A percentile compares a stretch with the other conserved stretches of the same genome.
Conservation (phyloP, 2,888 invertebrate species). For the Mystacides longicornis region DNA sequence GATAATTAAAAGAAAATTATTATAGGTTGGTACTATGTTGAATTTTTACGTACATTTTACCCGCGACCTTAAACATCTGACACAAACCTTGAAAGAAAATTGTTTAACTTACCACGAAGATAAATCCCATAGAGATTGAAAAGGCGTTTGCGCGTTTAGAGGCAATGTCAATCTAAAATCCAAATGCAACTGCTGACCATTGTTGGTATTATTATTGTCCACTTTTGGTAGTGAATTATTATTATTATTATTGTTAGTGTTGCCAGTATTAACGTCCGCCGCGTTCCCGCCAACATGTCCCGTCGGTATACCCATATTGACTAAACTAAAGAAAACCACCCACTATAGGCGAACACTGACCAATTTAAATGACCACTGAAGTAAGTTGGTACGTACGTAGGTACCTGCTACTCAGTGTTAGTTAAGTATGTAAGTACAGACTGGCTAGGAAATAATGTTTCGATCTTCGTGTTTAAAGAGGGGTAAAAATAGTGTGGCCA, state of each 20-base stretch:
- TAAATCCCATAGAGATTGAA: constrained; percentile 49
- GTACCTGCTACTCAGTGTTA: no score
- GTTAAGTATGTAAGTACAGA: no score
- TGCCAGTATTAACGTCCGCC: neutral
- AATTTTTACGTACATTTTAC: no score
- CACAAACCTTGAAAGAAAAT: no score
- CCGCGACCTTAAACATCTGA: no score
- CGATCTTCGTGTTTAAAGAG: no score
- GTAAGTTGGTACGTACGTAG: no score
- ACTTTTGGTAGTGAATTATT: neutral
- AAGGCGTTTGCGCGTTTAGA: constrained; percentile 43
- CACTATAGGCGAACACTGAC: neutral
- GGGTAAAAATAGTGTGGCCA: no score
- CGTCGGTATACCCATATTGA: neutral
- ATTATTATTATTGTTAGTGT: neutral
- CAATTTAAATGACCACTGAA: no score
- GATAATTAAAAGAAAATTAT: no score
- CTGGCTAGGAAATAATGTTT: no score
- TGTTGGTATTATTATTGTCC: neutral
- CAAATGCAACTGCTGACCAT: constrained; percentile 43
- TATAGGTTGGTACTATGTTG: no score
- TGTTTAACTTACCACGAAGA: constrained; percentile 37
- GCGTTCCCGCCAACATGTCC: neutral
- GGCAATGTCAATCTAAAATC: constrained; percentile 48
- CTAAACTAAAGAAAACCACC: neutral